A percentile compares a stretch with the other conserved stretches of the same genome.
These are phyloP conservation scores for Helostoma temminkii DNA, from an alignment of 2,797 vertebrate species.

Conservation along the genomic window DNA sequence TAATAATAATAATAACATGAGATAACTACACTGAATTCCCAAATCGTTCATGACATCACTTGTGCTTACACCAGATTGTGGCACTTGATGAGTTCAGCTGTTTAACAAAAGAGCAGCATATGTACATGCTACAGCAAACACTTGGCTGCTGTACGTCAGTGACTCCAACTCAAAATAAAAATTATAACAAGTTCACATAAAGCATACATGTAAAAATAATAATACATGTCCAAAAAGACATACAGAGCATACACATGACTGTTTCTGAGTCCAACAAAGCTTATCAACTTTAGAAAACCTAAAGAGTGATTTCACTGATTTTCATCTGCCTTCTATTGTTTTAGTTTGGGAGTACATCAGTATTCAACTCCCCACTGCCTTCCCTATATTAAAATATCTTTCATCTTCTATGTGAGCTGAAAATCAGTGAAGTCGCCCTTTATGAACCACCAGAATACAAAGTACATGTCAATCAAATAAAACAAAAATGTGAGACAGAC, in stretches of 20 bases:
- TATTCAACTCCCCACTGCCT: too few relatives aligned
- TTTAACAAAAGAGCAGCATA: slow-evolving; percentile 26
- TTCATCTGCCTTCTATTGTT: too few relatives aligned
- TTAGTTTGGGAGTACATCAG: too few relatives aligned
- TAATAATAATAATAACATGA: slow-evolving; percentile 10
- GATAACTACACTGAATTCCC: slow-evolving; percentile 19
- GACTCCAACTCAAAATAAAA: slow-evolving; percentile 5
- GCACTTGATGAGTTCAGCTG: slow-evolving; percentile 62
- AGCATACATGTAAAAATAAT: slow-evolving; percentile 8
- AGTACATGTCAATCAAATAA: background rate
- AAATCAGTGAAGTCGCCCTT: too few relatives aligned
- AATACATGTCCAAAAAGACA: slow-evolving; percentile 4
- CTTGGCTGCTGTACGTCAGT: background rate
- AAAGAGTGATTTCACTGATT: background rate
- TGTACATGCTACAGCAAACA: slow-evolving; percentile 2
- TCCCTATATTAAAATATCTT: too few relatives aligned
- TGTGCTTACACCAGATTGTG: slow-evolving; percentile 54
- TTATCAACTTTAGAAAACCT: background rate
- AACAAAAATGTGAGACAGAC: background rate
- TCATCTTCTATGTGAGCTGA: too few relatives aligned
- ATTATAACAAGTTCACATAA: slow-evolving; percentile 24
- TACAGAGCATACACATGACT: background rate
- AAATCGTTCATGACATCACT: slow-evolving; percentile 23
- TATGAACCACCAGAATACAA: background rate
- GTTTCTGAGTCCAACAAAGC: background rate